Percentiles rank a stretch among this genome's conserved stretches.
These are phyloP conservation scores for Rhinoderma darwinii DNA, from an alignment of 2,113 vertebrate species.

Conservation along the genomic window DNA sequence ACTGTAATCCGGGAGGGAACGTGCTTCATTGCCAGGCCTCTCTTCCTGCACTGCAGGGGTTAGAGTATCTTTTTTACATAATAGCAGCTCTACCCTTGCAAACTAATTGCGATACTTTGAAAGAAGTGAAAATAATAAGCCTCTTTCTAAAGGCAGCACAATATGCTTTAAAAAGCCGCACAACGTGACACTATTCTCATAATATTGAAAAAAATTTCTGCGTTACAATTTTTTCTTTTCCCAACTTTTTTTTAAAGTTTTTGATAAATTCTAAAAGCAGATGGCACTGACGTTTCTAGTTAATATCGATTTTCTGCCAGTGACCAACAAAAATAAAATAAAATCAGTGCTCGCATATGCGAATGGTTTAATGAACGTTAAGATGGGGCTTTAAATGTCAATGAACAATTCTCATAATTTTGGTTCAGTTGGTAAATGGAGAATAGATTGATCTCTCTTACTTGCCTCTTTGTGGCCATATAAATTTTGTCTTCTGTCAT, in stretches of 20 bases:
- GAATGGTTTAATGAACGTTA: conserved; percentile 55
- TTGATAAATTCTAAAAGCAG: conserved; percentile 29
- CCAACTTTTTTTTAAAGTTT: conserved; percentile 27
- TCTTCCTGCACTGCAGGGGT: conserved; percentile 55
- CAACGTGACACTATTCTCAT: not conserved
- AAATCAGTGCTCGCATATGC: conserved; percentile 48
- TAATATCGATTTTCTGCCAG: conserved; percentile 56
- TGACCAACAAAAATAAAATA: not conserved
- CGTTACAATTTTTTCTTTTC: not conserved
- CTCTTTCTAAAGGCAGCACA: conserved; percentile 13
- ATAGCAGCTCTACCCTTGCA: conserved; percentile 61
- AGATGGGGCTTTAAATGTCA: conserved; percentile 59
- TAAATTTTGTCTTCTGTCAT: conserved; percentile 59
- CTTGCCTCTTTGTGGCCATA: conserved; percentile 63
- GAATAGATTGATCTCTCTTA: conserved; percentile 53
- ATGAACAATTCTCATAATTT: conserved; percentile 59
- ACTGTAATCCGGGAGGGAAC: not conserved
- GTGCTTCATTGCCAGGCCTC: conserved; percentile 58
- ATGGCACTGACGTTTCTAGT: conserved; percentile 2
- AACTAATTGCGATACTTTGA: conserved; percentile 58
- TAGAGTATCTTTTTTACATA: conserved; percentile 63
- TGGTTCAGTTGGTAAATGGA: conserved; percentile 58
- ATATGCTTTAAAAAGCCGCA: conserved; percentile 11
- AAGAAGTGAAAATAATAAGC: conserved; percentile 53
- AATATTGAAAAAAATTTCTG: conserved; percentile 22